These are phyloP conservation scores for Bovichtus diacanthus DNA, from an alignment of 2,797 vertebrate species.

Conservation along the genomic window DNA sequence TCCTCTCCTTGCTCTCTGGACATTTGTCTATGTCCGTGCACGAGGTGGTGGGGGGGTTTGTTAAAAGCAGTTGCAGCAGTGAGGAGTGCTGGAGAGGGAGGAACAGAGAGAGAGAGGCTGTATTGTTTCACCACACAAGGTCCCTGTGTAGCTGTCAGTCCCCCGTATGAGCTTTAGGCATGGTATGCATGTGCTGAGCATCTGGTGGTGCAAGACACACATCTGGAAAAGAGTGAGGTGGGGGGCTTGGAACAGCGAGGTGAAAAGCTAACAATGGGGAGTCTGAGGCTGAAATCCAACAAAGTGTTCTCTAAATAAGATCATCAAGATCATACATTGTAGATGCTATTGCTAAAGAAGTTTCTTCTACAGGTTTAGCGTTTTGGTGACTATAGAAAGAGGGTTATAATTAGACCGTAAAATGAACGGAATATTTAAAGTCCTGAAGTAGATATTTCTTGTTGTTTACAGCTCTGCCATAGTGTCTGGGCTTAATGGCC, in stretches of 20 bases:
- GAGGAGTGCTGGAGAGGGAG: slow-evolving; percentile 51
- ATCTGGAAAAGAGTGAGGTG: slow-evolving; percentile 78
- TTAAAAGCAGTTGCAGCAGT: slow-evolving; percentile 58
- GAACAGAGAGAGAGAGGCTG: slow-evolving; percentile 68
- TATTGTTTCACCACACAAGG: slow-evolving; percentile 74
- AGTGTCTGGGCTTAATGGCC: slow-evolving; percentile 19
- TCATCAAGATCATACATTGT: slow-evolving; percentile 1
- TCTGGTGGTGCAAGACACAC: slow-evolving; percentile 73
- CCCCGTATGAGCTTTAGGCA: slow-evolving; percentile 68
- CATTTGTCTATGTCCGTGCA: slow-evolving; percentile 51
- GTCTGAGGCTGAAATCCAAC: slow-evolving; percentile 31
- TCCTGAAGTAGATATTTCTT: slow-evolving; percentile 57
- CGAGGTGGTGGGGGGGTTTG: neutral
- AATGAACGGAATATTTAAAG: slow-evolving; percentile 15
- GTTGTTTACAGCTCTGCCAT: slow-evolving; percentile 40
- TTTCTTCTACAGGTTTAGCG: neutral
- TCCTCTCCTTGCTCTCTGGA: slow-evolving; percentile 57
- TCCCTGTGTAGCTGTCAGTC: slow-evolving; percentile 73
- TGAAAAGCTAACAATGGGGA: slow-evolving; percentile 41
- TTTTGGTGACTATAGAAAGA: neutral
- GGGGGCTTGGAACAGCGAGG: slow-evolving; percentile 43
- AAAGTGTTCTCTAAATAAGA: slow-evolving; percentile 3
- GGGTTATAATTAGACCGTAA: slow-evolving; percentile 32
- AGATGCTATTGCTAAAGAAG: neutral
- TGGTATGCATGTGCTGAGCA: slow-evolving; percentile 76